These are phyloP conservation scores for Choristoneura fumiferana DNA, from an alignment of 1,140 invertebrate species.

Conservation along the genomic window DNA sequence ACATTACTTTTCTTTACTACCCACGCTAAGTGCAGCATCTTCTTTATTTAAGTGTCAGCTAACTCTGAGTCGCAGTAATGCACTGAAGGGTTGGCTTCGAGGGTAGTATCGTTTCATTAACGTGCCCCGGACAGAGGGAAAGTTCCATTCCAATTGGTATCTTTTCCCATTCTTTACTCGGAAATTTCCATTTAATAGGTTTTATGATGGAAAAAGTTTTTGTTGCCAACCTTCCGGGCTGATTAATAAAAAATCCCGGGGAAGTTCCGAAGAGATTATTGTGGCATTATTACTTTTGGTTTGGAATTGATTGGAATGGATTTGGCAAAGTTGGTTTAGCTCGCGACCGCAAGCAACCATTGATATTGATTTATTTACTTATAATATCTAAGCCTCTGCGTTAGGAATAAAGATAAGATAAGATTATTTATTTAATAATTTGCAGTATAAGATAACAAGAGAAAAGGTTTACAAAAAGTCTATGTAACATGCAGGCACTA, in stretches of 20 bases:
- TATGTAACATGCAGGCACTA: too few species aligned
- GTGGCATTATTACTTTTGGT: not conserved
- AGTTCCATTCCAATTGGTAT: constrained; percentile 2
- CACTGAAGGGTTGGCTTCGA: too few species aligned
- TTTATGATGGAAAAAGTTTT: constrained; percentile 18
- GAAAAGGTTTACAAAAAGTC: too few species aligned
- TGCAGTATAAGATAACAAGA: too few species aligned
- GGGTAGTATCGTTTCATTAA: too few species aligned
- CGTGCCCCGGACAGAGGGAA: not conserved
- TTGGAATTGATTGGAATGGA: not conserved
- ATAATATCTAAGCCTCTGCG: too few species aligned
- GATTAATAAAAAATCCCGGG: constrained; percentile 11
- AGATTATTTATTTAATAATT: too few species aligned
- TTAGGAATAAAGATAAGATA: not conserved
- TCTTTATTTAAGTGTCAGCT: too few species aligned
- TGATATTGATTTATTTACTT: not conserved
- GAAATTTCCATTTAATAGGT: constrained; percentile 16
- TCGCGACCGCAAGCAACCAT: not conserved
- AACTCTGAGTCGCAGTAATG: too few species aligned
- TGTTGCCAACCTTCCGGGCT: constrained; percentile 11
- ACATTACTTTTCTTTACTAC: too few species aligned
- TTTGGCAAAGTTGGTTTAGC: not conserved
- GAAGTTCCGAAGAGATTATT: constrained; percentile 16
- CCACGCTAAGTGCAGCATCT: too few species aligned
- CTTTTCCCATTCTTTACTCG: constrained; percentile 11